Evolutionary conservation across 1,140 invertebrate species (phyloP), one percentile per base, ranked within the genome.

Genomic region (Yoshiicerus persimilis): DNA sequence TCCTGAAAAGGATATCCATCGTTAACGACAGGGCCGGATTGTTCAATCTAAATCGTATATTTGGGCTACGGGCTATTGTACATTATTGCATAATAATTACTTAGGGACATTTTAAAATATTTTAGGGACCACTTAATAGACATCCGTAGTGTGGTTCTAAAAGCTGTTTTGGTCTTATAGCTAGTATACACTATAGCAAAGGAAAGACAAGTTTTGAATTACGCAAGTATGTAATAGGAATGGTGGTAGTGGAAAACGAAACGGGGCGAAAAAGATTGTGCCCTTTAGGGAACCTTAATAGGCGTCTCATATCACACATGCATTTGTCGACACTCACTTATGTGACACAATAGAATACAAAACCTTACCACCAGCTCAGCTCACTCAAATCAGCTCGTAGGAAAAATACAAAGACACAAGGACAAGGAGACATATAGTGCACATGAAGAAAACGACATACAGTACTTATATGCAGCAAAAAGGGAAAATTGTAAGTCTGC

Each of bases 241-340:
- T 84, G 75, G 41, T 84, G 9, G 41, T 13, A 84, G 83, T 56
- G 20, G 47, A 47, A 39, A 84, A 84, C 30, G 38, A 84, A 84
- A 84, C 13, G 11, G 39, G 83, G 25, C 83, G 83, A 47, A 84
- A 84, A 84, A 84, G 83, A 84, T 84, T 84, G 38, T 84, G 38
- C 83, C 83, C 83, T 84, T 84, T 41, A 84, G 83, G 83, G 83
- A 84, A 16, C 38, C n/a, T 38, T 84, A 84, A 84, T 84, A 47
- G 83, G 83, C 83, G 83, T 84, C 83, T 84, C 83, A 84, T 47
- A 84, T 84, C 83, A 84, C 83, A 84, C 83, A 84, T 84, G 83
- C 38, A 84, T 84, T 84, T 84, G 83, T 84, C 83, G 41, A 84
- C 83, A 47, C 39, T 80, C 75, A 38, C 75, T 80, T 80, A 80